Evolutionary conservation across 2,888 invertebrate species (phyloP), one percentile per base, ranked within the genome.

Genomic region (Hypena proboscidalis): DNA sequence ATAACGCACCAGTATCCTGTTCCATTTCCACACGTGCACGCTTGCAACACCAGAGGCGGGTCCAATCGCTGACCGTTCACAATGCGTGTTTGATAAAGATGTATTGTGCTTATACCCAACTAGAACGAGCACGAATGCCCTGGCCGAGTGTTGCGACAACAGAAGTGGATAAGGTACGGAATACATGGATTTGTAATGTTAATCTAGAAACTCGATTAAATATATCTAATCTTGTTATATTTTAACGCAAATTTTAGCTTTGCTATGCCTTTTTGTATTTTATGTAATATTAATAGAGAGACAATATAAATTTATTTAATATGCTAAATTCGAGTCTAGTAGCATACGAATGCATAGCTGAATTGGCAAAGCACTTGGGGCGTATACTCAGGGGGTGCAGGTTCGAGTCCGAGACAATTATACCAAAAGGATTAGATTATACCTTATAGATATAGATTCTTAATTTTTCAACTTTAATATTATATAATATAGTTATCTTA

Each of bases 71-170:
- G 34, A 36, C 37, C 47, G 50, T 33, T 44, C 50, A 60, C 53
- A 66, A 53, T 55, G 42, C 46, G 40, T 38, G 50, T 27, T 50
- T 55, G 60, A 66, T 66, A 61, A 61, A 66, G 66, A 66, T 61
- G 66, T 66, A 66, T 66, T 51, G 47, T 63, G 41, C 60, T 58
- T 26, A 57, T 49, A 62, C 50, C 50, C 54, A 50, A 38, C 52
- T 57, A 26, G 47, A 31, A 45, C 26, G 8, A 44, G 64, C 83
- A 82, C 77, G 83, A 80, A 73, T 82, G 80, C 83, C 79, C 81
- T 80, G 83, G 78, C 70, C 74, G 70, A 65, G 30, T n/a, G 72
- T 82, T 79, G 67, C 76, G 71, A 79, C 74, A 77, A 59, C 26
- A 20, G 4, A 27, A 48, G 46, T 52, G 47, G 9, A 31, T 53